phyloP scores from a whole-genome alignment of 1,140 invertebrate genomes.

The Himalopsyche phryganea region DNA sequence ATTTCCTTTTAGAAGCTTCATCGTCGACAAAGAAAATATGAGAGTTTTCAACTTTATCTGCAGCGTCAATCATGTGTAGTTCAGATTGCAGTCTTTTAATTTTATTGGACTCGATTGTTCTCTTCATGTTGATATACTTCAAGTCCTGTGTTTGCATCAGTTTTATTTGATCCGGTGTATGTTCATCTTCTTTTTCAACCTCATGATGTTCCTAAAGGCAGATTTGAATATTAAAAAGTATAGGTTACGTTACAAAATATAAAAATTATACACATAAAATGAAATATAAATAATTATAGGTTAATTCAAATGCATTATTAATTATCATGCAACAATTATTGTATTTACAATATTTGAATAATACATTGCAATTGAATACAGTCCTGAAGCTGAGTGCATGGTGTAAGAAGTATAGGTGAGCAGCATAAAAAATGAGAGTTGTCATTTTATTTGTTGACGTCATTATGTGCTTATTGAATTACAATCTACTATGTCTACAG shows the following conservation, averaged over 20 bases:
- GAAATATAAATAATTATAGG: neutral
- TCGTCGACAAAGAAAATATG: conserved; percentile 81
- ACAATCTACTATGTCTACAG: too few relatives aligned
- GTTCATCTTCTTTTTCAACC: conserved; percentile 63
- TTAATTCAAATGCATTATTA: neutral
- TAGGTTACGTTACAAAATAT: conserved; percentile 50
- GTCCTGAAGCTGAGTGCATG: too few relatives aligned
- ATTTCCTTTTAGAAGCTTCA: conserved; percentile 57
- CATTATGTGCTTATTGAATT: too few relatives aligned
- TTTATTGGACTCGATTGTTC: conserved; percentile 82
- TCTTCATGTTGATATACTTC: conserved; percentile 83
- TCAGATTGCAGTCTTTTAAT: conserved; percentile 80
- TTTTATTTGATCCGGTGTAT: conserved; percentile 78
- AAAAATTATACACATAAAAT: conserved; percentile 1
- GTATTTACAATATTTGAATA: too few relatives aligned
- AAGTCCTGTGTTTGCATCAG: conserved; percentile 90
- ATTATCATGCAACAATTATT: too few relatives aligned
- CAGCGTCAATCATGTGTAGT: conserved; percentile 78
- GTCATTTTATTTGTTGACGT: too few relatives aligned
- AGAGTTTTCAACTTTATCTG: conserved; percentile 64
- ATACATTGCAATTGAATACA: too few relatives aligned
- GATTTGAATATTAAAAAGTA: conserved; percentile 37
- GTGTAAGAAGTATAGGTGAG: too few relatives aligned
- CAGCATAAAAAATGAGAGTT: too few relatives aligned
- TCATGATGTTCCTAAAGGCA: conserved; percentile 54